phyloP scores from a whole-genome alignment of 2,113 vertebrate genomes.

The Caloenas nicobarica region DNA sequence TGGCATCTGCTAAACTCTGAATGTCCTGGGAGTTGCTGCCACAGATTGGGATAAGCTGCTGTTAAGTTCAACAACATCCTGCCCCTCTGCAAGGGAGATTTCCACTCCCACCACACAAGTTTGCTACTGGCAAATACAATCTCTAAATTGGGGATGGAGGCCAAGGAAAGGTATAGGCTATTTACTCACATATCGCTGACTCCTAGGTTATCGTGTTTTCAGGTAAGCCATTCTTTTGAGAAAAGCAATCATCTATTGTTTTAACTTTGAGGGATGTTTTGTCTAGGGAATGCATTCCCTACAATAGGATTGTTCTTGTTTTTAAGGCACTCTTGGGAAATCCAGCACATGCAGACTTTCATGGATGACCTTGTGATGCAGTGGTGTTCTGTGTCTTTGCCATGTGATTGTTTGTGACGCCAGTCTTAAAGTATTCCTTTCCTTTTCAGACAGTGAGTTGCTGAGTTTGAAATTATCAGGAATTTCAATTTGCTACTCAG shows the following conservation, averaged over 20 bases:
- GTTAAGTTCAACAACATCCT: not conserved
- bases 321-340: constrained; percentile 8
- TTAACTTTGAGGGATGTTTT: constrained; percentile 27
- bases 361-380: constrained; percentile 19
- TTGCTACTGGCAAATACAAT: not conserved
- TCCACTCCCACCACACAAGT: not conserved
- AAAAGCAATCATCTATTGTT: not conserved
- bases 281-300: not conserved
- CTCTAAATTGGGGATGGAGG: not conserved
- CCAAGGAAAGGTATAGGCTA: not conserved
- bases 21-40: not conserved
- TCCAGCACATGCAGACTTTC: not conserved
- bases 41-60: not conserved
- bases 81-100: not conserved
- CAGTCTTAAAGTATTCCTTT: constrained; percentile 50
- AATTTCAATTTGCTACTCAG: constrained; percentile 61
- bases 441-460: constrained; percentile 41
- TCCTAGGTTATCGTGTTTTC: not conserved
- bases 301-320: not conserved
- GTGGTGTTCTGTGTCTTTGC: not conserved
- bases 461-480: constrained; percentile 59
- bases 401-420: not conserved
- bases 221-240: not conserved
- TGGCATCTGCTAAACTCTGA: not conserved
- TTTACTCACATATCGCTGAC: not conserved